Evolutionary conservation across 2,888 invertebrate species (phyloP).

Genomic region (Leuctra nigra): DNA sequence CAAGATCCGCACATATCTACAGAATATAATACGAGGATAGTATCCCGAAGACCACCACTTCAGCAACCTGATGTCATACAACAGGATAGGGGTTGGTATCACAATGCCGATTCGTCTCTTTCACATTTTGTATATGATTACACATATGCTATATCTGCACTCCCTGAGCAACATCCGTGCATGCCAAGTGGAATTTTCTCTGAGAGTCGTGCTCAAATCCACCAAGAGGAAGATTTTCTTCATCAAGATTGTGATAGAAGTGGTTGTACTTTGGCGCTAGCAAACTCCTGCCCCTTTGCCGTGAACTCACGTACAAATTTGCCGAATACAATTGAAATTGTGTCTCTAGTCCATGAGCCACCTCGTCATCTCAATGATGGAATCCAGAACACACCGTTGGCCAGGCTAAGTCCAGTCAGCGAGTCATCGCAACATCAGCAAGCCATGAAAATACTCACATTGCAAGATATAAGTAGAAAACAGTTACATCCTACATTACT

Average conservation of each 20-base stretch:
- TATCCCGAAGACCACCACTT: not conserved
- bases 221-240: too few relatives aligned
- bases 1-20: not conserved
- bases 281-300: too few relatives aligned
- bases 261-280: too few relatives aligned
- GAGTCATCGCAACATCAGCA: constrained; percentile 78
- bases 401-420: constrained; percentile 83
- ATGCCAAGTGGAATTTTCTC: too few relatives aligned
- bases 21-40: not conserved
- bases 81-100: not conserved
- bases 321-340: constrained; percentile 67
- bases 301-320: too few relatives aligned
- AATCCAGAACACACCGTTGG: constrained; percentile 68
- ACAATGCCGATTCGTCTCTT: not conserved
- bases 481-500: constrained; percentile 82
- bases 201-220: too few relatives aligned
- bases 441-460: constrained; percentile 75
- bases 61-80: not conserved
- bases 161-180: too few relatives aligned
- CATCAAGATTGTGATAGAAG: too few relatives aligned
- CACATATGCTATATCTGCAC: too few relatives aligned
- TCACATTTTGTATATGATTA: constrained; percentile 2
- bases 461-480: constrained; percentile 90
- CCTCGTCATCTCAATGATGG: constrained; percentile 59
- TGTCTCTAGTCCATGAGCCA: constrained; percentile 66